Percentiles rank a stretch among this genome's conserved stretches.
Conservation (phyloP, 1,140 invertebrate species). For the Drosophila gunungcola region DNA sequence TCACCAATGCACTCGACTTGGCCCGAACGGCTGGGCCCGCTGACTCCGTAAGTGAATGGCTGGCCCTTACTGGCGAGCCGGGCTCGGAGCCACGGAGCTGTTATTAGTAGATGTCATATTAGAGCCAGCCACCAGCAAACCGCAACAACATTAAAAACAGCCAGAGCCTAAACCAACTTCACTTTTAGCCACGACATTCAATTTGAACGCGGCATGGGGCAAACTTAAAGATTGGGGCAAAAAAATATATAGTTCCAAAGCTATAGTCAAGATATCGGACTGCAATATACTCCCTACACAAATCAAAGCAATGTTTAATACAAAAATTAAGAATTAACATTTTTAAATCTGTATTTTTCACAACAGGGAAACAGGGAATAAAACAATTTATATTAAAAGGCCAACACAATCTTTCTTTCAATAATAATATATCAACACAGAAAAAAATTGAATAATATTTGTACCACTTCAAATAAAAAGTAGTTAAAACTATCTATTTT, state of each 20-base stretch:
- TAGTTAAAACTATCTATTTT: too few species aligned
- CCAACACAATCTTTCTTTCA: too few species aligned
- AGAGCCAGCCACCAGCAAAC: slow-evolving; percentile 45
- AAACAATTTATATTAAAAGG: too few species aligned
- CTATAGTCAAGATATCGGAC: neutral
- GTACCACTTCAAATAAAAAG: too few species aligned
- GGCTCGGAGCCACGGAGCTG: slow-evolving; percentile 32
- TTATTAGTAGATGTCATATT: slow-evolving; percentile 81
- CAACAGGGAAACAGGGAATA: too few species aligned
- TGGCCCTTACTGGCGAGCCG: slow-evolving; percentile 26
- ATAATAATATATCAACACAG: too few species aligned
- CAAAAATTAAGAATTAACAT: too few species aligned
- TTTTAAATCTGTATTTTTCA: too few species aligned
- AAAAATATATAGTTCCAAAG: slow-evolving; percentile 8
- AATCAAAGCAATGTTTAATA: neutral
- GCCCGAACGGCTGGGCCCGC: slow-evolving; percentile 27
- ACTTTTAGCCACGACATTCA: slow-evolving; percentile 77
- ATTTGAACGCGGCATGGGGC: slow-evolving; percentile 65
- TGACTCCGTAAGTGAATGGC: slow-evolving; percentile 69
- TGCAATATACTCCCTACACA: neutral
- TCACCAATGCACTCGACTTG: slow-evolving; percentile 79
- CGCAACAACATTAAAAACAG: slow-evolving; percentile 31
- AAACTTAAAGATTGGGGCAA: slow-evolving; percentile 33
- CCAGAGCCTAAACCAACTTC: slow-evolving; percentile 52
- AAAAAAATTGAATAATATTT: too few species aligned